Evolutionary conservation across 2,797 vertebrate genomes (phyloP), one percentile per base, ranked within the genome.

Genomic region (Adelosebastes latens): DNA sequence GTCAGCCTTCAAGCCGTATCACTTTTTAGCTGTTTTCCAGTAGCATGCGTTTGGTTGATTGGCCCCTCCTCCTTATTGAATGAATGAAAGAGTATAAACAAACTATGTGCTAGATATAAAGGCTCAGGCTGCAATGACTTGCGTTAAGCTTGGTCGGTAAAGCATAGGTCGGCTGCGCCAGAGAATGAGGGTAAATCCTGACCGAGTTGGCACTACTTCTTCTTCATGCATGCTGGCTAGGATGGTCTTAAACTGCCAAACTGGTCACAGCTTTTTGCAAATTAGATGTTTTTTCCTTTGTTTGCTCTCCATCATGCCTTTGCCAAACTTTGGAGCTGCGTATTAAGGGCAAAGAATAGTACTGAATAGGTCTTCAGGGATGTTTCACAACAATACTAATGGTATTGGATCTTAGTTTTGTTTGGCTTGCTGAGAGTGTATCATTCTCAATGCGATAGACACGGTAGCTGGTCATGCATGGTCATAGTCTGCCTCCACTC

Each of bases 1-100:
- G 73, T 79, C 81, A 83, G 67, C 72, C 75, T 89, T 92, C 72
- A 79, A 79, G 36, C 89, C 81, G 81, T 75, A 73, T 77, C 67
- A 68, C 71, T 72, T 75, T 84, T 83, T 77, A 49, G 25, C 14
- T 77, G 46, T 80, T 77, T 65, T 87, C 36, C 31, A 12, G 61
- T 32, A 74, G 27, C 22, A n/a, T 8, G 1, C 11, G 7, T 16
- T 62, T 81, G 3, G 24, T 65, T 70, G 46, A 13, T 72, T 20
- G 55, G 7, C 24, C 5, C 3, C 29, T 24, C 25, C 42, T 77
- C 49, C n/a, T 24, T 29, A 52, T 20, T 64, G 55, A 84, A 52
- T 72, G 39, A 82, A 78, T 79, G n/a, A 66, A 72, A 32, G 46
- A 66, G 20, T 22, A 24, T 29, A 29, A 67, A 77, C 55, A 24